These are phyloP conservation scores for Papilio demoleus DNA, from an alignment of 2,888 invertebrate genomes.

Conservation along the genomic window DNA sequence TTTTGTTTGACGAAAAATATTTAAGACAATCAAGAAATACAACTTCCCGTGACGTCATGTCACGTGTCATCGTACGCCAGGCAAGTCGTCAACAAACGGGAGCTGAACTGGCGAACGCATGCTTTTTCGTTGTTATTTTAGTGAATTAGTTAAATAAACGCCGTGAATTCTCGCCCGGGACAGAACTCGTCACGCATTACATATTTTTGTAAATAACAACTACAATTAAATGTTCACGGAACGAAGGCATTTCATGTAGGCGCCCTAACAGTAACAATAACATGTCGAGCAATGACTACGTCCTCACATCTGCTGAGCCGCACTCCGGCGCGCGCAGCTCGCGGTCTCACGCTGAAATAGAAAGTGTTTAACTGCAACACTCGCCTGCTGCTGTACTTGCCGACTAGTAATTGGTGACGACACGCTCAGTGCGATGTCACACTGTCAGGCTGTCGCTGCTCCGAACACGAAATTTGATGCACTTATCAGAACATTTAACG, in stretches of 20 bases:
- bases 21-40: no score
- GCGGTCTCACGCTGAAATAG: constrained; percentile 22
- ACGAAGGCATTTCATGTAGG: background rate
- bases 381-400: background rate
- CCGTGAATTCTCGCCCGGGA: background rate
- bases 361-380: constrained; percentile 25
- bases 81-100: background rate
- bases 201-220: background rate
- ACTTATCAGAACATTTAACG: background rate
- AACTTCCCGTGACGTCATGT: no score
- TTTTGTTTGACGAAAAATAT: no score
- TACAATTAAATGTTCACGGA: background rate
- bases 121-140: background rate
- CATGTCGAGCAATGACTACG: background rate
- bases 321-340: background rate
- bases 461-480: no score
- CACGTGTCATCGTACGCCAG: no score
- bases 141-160: background rate
- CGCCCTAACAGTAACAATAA: background rate
- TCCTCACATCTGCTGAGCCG: background rate
- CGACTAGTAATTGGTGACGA: background rate
- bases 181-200: background rate
- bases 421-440: background rate
- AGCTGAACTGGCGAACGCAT: no score
- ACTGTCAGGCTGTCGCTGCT: no score